Evolutionary conservation across 2,888 invertebrate species (phyloP).

Genomic region (Lysandra bellargus): DNA sequence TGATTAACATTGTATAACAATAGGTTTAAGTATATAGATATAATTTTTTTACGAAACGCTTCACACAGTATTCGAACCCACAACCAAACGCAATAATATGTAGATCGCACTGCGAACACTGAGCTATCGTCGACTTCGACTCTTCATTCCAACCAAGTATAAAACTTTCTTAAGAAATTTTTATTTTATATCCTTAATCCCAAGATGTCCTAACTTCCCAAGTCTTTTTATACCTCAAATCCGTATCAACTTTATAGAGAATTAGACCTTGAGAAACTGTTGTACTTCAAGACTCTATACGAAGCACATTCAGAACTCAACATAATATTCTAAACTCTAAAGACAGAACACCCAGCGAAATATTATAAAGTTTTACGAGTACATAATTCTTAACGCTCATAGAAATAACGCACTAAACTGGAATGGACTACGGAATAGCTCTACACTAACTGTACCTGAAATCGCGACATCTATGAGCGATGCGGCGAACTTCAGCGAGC

Average conservation of each 20-base stretch:
- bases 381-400: background rate
- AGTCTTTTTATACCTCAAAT: background rate
- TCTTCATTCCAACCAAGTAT: no score
- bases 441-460: constrained; percentile 43
- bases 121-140: no score
- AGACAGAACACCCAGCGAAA: background rate
- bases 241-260: background rate
- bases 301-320: background rate
- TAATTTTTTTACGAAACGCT: no score
- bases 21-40: no score
- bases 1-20: no score
- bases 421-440: background rate
- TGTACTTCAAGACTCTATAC: background rate
- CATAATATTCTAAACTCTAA: background rate
- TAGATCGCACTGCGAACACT: no score
- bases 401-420: background rate
- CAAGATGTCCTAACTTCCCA: background rate
- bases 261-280: background rate
- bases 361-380: background rate
- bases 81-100: no score
- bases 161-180: no score
- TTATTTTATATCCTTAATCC: background rate
- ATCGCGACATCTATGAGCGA: constrained; percentile 76
- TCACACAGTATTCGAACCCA: no score
- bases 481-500: constrained; percentile 70